Conservation (phyloP, 2,888 invertebrate species). For the Hirudinaria manillensis region DNA sequence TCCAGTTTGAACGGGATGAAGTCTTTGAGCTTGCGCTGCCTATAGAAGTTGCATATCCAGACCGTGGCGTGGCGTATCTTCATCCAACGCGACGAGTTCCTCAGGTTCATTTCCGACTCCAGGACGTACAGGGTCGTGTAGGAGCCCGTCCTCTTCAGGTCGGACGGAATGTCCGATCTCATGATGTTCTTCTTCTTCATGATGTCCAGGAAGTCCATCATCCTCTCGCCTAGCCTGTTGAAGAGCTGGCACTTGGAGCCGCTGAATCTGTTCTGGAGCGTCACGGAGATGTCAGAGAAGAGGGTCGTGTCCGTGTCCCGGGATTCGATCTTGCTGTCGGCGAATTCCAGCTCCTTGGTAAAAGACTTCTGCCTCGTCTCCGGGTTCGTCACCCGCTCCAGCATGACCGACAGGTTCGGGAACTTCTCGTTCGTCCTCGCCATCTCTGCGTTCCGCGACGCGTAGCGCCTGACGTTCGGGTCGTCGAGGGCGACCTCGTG, state of each 20-base stretch:
- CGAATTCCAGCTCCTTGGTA: not conserved
- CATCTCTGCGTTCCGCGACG: not conserved
- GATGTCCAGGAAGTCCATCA: not conserved
- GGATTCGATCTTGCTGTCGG: not conserved
- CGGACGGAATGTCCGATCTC: conserved; percentile 61
- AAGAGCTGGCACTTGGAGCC: not conserved
- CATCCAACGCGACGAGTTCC: conserved; percentile 24
- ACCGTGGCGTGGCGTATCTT: conserved; percentile 28
- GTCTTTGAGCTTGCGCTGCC: not conserved
- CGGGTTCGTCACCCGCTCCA: not conserved
- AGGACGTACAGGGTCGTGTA: conserved; percentile 68
- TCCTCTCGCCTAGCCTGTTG: not conserved
- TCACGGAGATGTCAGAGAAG: not conserved
- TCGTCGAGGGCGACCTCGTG: not conserved
- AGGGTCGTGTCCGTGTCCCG: not conserved
- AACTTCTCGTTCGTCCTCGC: not conserved
- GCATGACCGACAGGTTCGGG: not conserved
- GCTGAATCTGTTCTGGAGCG: not conserved
- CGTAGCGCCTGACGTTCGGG: not conserved
- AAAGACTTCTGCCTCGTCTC: not conserved
- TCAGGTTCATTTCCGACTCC: conserved; percentile 33
- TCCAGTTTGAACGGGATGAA: conserved; percentile 3
- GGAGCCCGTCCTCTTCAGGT: conserved; percentile 69
- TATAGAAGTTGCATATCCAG: conserved; percentile 27
- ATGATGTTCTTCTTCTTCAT: conserved; percentile 7